phyloP scores from a whole-genome alignment of 2,113 vertebrate species.

The Todiramphus saurophagus region DNA sequence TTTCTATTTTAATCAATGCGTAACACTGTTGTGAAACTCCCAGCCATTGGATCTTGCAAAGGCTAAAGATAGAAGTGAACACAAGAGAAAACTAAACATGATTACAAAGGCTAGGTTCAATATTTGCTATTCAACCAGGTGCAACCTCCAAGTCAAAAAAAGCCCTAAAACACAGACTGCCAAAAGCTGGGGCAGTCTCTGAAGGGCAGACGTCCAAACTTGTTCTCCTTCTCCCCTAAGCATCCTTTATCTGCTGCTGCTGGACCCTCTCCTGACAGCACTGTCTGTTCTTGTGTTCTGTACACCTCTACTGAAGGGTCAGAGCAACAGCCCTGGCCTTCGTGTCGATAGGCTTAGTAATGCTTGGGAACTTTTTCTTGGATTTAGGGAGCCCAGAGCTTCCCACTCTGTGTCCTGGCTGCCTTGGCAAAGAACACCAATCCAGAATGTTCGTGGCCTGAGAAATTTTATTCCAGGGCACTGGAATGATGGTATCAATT shows the following conservation, averaged over 20 bases:
- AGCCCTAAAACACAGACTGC: background rate
- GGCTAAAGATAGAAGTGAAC: background rate
- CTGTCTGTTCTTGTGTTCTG: background rate
- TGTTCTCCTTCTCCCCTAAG: background rate
- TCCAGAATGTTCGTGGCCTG: background rate
- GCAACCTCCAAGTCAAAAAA: background rate
- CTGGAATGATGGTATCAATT: fast-evolving
- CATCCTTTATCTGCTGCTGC: background rate
- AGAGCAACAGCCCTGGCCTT: background rate
- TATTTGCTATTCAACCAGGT: background rate
- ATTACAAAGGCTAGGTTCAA: background rate
- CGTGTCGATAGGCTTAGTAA: background rate
- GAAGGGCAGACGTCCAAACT: background rate
- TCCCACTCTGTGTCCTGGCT: background rate
- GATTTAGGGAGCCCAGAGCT: background rate
- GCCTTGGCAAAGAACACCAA: background rate
- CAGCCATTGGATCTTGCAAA: background rate
- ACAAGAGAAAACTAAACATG: background rate
- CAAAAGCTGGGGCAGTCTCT: background rate
- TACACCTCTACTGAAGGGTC: background rate
- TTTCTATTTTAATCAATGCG: background rate
- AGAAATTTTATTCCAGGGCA: background rate
- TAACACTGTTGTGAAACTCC: background rate
- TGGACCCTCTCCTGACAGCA: background rate
- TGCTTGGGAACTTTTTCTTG: background rate